Evolutionary conservation across 2,888 invertebrate genomes (phyloP), one percentile per base, ranked within the genome.

Genomic region (Temnothorax ravouxi): DNA sequence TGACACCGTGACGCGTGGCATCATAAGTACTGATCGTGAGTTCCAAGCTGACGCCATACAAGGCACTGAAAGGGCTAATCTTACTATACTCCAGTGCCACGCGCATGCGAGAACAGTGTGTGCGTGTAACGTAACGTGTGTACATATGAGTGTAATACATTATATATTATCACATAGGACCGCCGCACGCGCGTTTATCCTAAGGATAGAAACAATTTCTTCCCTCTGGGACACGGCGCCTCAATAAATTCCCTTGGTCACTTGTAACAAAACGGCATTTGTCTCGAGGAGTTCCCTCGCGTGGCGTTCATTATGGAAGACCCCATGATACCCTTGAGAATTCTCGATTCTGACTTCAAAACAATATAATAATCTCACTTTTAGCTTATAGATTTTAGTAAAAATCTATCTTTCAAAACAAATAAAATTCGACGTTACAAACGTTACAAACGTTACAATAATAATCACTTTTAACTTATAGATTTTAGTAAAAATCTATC

Each of bases 131-230:
- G 79, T 66, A 50, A 50, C 50, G 34, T 34, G 69, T 69, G 34
- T 80, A 67, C 62, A 29, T 74, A 59, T 79, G 69, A 67, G 81
- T 75, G 81, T 83, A 75, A 85, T 80, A 88, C 88, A 85, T 88
- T 85, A 87, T 69, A 76, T 88, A 86, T 84, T 88, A 88, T 89
- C 89, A 82, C 89, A 90, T 87, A 85, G 80, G 67, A 83, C 80
- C 84, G 83, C 47, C 29, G 54, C 79, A 77, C 81, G 84, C 72
- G 72, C 82, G 72, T 52, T 82, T 61, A 47, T 84, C 50, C 44
- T 74, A 56, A 67, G 50, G 83, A 50, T 62, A 81, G 77, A 84
- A 83, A 72, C 85, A 75, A 61, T 44, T 66, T 79, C 72, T 72
- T 82, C 79, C 66, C 44, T 56, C 18, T 21, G 54, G 54, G 66